A percentile compares a stretch with the other conserved stretches of the same genome.
phyloP scores from a whole-genome alignment of 2,888 invertebrate genomes.

The Gymnoscelis rufifasciata region DNA sequence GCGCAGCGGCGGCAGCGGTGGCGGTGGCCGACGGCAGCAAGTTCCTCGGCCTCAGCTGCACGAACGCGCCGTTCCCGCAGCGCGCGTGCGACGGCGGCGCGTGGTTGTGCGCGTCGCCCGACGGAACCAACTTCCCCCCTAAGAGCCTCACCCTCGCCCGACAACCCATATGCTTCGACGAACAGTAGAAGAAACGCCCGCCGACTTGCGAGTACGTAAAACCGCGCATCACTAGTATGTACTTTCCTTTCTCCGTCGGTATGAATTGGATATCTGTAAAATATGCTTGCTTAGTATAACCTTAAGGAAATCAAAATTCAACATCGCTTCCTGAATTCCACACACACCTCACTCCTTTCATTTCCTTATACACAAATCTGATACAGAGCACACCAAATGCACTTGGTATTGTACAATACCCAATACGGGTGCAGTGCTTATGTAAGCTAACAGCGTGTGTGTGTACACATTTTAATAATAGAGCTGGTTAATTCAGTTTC shows the following conservation, averaged over 20 bases:
- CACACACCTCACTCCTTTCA: too few relatives aligned
- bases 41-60: conserved; percentile 61
- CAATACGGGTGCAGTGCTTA: too few relatives aligned
- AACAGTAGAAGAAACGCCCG: conserved; percentile 73
- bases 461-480: too few relatives aligned
- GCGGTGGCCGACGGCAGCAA: conserved; percentile 38
- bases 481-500: too few relatives aligned
- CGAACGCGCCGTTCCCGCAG: conserved; percentile 72
- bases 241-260: conserved; percentile 73
- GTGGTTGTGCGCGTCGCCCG: conserved; percentile 67
- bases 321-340: too few relatives aligned
- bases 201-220: conserved; percentile 74
- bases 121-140: conserved; percentile 60
- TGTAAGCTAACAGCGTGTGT: too few relatives aligned
- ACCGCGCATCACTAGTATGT: conserved; percentile 68
- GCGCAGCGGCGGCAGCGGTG: conserved; percentile 50
- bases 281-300: neutral
- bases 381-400: too few relatives aligned
- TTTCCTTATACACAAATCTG: too few relatives aligned
- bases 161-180: conserved; percentile 73
- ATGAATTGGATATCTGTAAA: conserved; percentile 71
- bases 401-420: too few relatives aligned
- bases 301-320: neutral
- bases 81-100: conserved; percentile 70
- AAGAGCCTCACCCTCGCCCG: conserved; percentile 62